A percentile compares a stretch with the other conserved stretches of the same genome.
These are phyloP conservation scores for Empidonax traillii DNA, from an alignment of 2,113 vertebrate species.

Conservation along the genomic window DNA sequence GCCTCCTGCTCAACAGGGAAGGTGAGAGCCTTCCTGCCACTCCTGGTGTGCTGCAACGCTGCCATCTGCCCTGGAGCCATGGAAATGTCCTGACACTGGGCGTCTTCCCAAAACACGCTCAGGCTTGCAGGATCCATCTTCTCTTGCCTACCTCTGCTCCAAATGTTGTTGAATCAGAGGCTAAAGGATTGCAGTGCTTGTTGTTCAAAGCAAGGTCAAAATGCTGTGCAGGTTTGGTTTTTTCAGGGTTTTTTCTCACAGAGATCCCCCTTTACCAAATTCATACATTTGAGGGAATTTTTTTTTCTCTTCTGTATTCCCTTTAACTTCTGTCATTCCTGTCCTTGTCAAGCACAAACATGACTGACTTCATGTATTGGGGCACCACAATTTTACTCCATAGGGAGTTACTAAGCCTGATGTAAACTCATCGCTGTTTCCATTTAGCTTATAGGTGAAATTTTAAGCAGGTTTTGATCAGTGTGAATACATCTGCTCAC, in stretches of 20 bases:
- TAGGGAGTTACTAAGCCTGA: neutral
- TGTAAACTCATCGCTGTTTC: neutral
- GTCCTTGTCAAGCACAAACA: neutral
- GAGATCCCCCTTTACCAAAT: neutral
- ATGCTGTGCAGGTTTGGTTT: neutral
- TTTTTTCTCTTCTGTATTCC: neutral
- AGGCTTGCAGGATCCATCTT: neutral
- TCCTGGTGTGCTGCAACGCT: neutral
- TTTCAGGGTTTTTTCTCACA: neutral
- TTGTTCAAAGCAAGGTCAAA: neutral
- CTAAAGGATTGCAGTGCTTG: neutral
- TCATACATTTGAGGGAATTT: neutral
- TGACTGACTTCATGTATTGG: neutral
- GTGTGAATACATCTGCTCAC: neutral
- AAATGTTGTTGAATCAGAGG: neutral
- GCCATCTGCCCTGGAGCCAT: neutral
- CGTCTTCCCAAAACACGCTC: neutral
- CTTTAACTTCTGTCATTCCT: neutral
- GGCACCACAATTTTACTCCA: neutral
- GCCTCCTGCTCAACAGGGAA: neutral
- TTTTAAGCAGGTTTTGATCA: neutral
- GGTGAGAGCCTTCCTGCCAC: rapidly evolving
- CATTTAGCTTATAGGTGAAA: neutral
- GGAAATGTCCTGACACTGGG: conserved; percentile 16
- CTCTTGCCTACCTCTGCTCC: neutral